A percentile compares a stretch with the other conserved stretches of the same genome.
These are phyloP conservation scores for Helicoverpa zea DNA, from an alignment of 1,140 invertebrate species.

Conservation along the genomic window DNA sequence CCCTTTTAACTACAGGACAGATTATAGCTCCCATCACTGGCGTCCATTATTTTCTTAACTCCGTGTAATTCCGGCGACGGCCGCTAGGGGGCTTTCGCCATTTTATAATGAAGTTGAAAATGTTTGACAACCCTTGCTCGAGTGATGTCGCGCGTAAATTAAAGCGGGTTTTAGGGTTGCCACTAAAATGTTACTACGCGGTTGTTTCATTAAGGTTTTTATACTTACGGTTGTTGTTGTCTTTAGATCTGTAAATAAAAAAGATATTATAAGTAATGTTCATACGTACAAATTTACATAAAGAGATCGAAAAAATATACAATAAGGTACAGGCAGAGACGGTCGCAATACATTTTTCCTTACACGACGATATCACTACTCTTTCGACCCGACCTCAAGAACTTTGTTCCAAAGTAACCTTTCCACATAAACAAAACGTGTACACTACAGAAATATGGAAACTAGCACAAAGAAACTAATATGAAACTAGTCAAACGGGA, in stretches of 20 bases:
- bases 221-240: conserved; percentile 3
- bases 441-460: conserved; percentile 1
- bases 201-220: not conserved
- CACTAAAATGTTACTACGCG: not conserved
- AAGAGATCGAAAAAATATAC: too few species aligned
- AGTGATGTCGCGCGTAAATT: conserved; percentile 51
- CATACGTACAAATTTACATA: too few species aligned
- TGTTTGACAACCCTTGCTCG: conserved; percentile 47
- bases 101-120: conserved; percentile 63
- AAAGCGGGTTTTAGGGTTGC: conserved; percentile 53
- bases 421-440: not conserved
- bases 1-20: not conserved
- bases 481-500: conserved; percentile 26
- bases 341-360: too few species aligned
- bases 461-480: conserved; percentile 22
- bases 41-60: conserved; percentile 40
- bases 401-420: not conserved
- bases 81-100: conserved; percentile 52
- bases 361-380: too few species aligned
- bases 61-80: conserved; percentile 50
- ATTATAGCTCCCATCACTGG: not conserved
- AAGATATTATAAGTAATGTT: not conserved
- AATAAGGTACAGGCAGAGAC: too few species aligned
- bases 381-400: too few species aligned
- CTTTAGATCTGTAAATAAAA: conserved; percentile 6